Evolutionary conservation across 2,888 invertebrate genomes (phyloP).

Genomic region (Eristalis arbustorum): DNA sequence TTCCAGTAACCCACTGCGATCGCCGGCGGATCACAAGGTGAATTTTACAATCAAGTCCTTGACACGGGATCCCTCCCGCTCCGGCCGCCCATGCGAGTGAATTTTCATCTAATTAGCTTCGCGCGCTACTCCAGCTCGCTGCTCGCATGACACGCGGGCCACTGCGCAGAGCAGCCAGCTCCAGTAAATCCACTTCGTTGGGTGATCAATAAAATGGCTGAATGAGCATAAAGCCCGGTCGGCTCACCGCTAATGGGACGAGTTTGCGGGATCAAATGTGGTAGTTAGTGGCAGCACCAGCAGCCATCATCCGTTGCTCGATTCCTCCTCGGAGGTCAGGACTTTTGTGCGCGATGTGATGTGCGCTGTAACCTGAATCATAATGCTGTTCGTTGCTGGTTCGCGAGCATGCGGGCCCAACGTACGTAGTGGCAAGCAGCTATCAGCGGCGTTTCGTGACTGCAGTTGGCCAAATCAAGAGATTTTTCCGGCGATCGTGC

Average conservation of each 20-base stretch:
- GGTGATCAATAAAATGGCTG: slow-evolving; percentile 54
- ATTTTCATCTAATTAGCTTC: slow-evolving; percentile 65
- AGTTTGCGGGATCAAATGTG: slow-evolving; percentile 67
- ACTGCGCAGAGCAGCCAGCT: neutral
- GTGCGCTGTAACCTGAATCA: slow-evolving; percentile 50
- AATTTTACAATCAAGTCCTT: slow-evolving; percentile 60
- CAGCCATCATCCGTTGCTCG: slow-evolving; percentile 63
- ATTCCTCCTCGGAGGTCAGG: slow-evolving; percentile 61
- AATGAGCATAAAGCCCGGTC: slow-evolving; percentile 41
- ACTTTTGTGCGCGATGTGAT: slow-evolving; percentile 58
- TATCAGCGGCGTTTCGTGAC: slow-evolving; percentile 62
- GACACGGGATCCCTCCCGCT: slow-evolving; percentile 54
- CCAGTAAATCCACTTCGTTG: neutral
- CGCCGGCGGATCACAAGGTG: slow-evolving; percentile 7
- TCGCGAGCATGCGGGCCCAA: neutral
- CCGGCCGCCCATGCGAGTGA: slow-evolving; percentile 19
- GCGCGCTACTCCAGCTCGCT: slow-evolving; percentile 34
- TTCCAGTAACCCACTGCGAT: slow-evolving; percentile 52
- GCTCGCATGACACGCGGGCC: slow-evolving; percentile 37
- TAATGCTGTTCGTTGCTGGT: neutral
- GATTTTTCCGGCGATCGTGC: slow-evolving; percentile 42
- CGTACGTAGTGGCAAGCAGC: slow-evolving; percentile 15
- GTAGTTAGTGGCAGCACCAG: slow-evolving; percentile 63
- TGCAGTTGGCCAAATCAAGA: slow-evolving; percentile 60
- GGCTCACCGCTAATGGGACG: slow-evolving; percentile 65